Evolutionary conservation across 2,797 vertebrate species (phyloP).

Genomic region (Coregonus ussuriensis): DNA sequence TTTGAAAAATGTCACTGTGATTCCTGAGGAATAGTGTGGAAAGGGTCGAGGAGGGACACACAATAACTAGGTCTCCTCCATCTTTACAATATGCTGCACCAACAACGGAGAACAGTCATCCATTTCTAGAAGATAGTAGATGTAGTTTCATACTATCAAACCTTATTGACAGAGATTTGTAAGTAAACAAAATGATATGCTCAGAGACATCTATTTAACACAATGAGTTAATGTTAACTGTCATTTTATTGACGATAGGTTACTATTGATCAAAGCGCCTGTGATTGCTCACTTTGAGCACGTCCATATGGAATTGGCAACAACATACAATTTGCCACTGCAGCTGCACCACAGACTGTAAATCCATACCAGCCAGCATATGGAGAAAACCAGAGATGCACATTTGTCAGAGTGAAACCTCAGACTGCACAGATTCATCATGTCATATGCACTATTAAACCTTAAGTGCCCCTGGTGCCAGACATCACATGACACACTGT

Average conservation of each 20-base stretch:
- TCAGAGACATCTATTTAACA: not conserved
- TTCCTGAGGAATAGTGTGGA: not conserved
- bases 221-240: not conserved
- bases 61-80: not conserved
- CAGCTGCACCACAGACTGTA: not conserved
- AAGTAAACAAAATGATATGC: not conserved
- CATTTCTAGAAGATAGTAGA: not conserved
- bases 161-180: not conserved
- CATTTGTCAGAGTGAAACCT: not conserved
- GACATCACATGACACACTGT: constrained; percentile 17
- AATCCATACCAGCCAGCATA: not conserved
- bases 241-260: not conserved
- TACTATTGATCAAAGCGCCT: not conserved
- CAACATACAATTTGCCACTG: not conserved
- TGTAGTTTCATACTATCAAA: not conserved
- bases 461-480: not conserved
- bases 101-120: not conserved
- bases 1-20: not conserved
- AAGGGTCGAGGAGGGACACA: not conserved
- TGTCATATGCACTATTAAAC: constrained; percentile 1
- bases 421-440: not conserved
- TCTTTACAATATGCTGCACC: not conserved
- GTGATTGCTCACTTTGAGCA: not conserved
- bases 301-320: not conserved
- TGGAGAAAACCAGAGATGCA: not conserved